Evolutionary conservation across 2,797 vertebrate species (phyloP).

Genomic region (Silurus aristotelis): DNA sequence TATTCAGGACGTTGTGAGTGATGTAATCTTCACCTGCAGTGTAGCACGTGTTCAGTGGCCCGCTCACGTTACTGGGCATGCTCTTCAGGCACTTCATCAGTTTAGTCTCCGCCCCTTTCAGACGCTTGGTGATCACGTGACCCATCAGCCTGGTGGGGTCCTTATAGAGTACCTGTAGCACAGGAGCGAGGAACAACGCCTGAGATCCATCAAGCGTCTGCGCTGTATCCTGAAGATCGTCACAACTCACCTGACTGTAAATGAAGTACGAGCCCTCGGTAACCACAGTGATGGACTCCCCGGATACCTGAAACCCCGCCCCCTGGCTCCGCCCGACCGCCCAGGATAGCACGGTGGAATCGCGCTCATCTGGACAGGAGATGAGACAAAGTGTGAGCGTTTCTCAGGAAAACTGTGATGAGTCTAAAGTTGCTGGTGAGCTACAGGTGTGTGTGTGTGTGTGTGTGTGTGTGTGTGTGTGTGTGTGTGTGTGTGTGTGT

Average conservation of each 20-base stretch:
- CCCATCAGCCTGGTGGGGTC: slow-evolving; percentile 56
- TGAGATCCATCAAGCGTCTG: background rate
- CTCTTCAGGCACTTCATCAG: slow-evolving; percentile 60
- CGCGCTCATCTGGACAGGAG: slow-evolving; percentile 52
- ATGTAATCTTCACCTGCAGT: slow-evolving; percentile 53
- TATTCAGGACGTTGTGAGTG: background rate
- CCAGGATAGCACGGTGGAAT: slow-evolving; percentile 58
- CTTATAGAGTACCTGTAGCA: slow-evolving; percentile 57
- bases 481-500: slow-evolving; percentile 1
- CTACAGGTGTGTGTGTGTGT: background rate
- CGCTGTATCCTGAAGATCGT: no score
- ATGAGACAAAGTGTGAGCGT: background rate
- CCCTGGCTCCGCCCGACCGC: slow-evolving; percentile 51
- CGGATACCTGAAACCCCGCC: slow-evolving; percentile 53
- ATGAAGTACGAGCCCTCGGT: slow-evolving; percentile 58
- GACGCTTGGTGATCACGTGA: slow-evolving; percentile 59
- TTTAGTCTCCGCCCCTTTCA: slow-evolving; percentile 49
- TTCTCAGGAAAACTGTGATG: background rate
- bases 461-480: background rate
- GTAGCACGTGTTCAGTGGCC: slow-evolving; percentile 59
- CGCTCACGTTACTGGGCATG: slow-evolving; percentile 50
- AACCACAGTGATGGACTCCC: slow-evolving; percentile 54
- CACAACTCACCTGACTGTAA: slow-evolving; percentile 60
- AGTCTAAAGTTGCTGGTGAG: no score
- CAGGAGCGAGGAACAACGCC: background rate